A percentile compares a stretch with the other conserved stretches of the same genome.
Conservation (phyloP, 2,113 vertebrate genomes). For the Rhinoderma darwinii region DNA sequence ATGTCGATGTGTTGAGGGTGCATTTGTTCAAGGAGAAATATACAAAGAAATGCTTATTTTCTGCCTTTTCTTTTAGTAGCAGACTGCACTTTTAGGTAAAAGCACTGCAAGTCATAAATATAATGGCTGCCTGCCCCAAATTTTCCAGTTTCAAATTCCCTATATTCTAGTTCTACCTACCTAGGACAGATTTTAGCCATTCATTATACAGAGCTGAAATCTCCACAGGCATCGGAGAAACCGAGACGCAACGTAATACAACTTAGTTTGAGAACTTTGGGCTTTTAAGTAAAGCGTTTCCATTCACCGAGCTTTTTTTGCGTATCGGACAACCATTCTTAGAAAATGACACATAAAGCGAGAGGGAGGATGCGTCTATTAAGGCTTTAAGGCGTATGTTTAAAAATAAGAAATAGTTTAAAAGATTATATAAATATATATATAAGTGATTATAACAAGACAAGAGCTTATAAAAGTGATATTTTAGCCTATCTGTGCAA, state of each 20-base stretch:
- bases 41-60: conserved; percentile 42
- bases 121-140: conserved; percentile 39
- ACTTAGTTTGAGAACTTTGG: background rate
- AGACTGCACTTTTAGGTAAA: conserved; percentile 58
- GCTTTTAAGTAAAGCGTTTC: conserved; percentile 21
- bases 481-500: conserved; percentile 56
- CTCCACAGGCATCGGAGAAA: conserved; percentile 11
- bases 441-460: conserved; percentile 53
- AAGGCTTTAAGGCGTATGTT: conserved; percentile 42
- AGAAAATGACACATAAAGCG: background rate
- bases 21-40: conserved; percentile 39
- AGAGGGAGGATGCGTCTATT: conserved; percentile 16
- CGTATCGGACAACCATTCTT: conserved; percentile 30
- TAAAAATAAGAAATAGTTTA: conserved; percentile 46
- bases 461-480: conserved; percentile 53
- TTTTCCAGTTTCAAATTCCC: background rate
- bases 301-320: conserved; percentile 27
- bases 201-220: background rate
- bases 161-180: background rate
- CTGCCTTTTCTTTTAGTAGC: conserved; percentile 56
- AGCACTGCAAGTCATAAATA: conserved; percentile 51
- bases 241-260: background rate
- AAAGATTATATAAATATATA: conserved; percentile 52
- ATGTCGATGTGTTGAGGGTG: conserved; percentile 63
- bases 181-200: conserved; percentile 1